A percentile compares a stretch with the other conserved stretches of the same genome.
Evolutionary conservation across 2,888 invertebrate species (phyloP).

Genomic region (Notodromas monacha): DNA sequence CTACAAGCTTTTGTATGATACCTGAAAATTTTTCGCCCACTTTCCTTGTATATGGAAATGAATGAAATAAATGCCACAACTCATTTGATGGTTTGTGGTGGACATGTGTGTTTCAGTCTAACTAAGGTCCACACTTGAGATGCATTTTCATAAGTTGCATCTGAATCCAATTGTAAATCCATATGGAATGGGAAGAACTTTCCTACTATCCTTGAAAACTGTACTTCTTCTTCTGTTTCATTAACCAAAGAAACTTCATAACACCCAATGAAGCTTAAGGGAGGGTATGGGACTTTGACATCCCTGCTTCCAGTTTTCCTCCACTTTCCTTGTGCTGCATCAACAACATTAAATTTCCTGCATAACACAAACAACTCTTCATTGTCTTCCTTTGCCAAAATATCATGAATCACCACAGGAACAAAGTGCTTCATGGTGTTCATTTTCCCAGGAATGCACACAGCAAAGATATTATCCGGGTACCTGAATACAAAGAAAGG

Average conservation of each 20-base stretch:
- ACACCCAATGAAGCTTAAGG: background rate
- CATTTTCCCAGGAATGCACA: background rate
- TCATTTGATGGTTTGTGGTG: background rate
- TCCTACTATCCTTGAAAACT: background rate
- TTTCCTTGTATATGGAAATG: no score
- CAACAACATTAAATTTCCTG: background rate
- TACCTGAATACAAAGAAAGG: background rate
- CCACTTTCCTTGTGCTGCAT: background rate
- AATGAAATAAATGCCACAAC: no score
- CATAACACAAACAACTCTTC: background rate
- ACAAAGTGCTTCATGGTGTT: slow-evolving; percentile 1
- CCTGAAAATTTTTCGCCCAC: no score
- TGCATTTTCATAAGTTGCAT: background rate
- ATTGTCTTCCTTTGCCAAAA: background rate
- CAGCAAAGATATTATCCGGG: slow-evolving; percentile 1
- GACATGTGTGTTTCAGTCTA: slow-evolving; percentile 2
- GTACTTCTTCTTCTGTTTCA: background rate
- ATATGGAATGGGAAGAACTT: slow-evolving; percentile 4
- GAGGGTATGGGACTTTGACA: no score
- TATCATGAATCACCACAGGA: background rate
- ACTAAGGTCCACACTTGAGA: background rate
- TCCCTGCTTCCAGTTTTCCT: background rate
- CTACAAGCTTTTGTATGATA: no score
- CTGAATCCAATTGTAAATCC: background rate
- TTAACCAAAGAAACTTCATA: background rate